Percentiles rank a stretch among this genome's conserved stretches.
Evolutionary conservation across 2,797 vertebrate genomes (phyloP).

Genomic region (Carapus acus): DNA sequence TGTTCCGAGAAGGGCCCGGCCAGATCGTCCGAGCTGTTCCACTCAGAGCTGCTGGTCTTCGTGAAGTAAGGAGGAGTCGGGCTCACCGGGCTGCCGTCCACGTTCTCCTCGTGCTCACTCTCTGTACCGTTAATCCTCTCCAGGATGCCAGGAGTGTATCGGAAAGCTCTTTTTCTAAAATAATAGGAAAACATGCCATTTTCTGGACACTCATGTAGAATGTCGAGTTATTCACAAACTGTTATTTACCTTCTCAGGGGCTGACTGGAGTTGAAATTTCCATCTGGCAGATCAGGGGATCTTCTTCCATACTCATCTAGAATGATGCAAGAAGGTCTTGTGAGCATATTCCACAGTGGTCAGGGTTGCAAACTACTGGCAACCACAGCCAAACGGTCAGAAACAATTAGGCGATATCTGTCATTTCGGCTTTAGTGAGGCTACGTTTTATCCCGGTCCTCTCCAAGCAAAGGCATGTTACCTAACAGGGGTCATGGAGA

Average conservation of each 20-base stretch:
- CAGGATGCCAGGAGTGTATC: conserved; percentile 59
- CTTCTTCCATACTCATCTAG: conserved; percentile 60
- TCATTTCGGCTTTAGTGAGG: conserved; percentile 32
- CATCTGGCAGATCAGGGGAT: conserved; percentile 64
- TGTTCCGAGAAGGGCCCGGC: conserved; percentile 62
- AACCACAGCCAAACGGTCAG: conserved; percentile 22
- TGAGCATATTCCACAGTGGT: conserved; percentile 24
- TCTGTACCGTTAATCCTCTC: conserved; percentile 44
- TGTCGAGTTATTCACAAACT: no score
- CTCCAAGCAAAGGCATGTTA: conserved; percentile 58
- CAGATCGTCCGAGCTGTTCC: conserved; percentile 74
- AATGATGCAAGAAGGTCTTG: conserved; percentile 13
- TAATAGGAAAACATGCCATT: conserved; percentile 13
- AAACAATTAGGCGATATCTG: conserved; percentile 38
- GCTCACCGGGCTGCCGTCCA: conserved; percentile 49
- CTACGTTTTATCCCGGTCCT: conserved; percentile 19
- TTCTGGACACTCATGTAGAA: no score
- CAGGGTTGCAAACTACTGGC: conserved; percentile 23
- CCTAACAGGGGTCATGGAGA: conserved; percentile 62
- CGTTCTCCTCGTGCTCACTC: conserved; percentile 48
- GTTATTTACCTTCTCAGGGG: conserved; percentile 80
- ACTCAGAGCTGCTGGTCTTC: conserved; percentile 74
- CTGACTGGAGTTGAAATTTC: conserved; percentile 61
- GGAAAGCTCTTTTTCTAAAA: conserved; percentile 58
- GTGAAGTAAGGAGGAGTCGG: conserved; percentile 47